Evolutionary conservation across 2,888 invertebrate genomes (phyloP).

Genomic region (Brachylomia viminalis): DNA sequence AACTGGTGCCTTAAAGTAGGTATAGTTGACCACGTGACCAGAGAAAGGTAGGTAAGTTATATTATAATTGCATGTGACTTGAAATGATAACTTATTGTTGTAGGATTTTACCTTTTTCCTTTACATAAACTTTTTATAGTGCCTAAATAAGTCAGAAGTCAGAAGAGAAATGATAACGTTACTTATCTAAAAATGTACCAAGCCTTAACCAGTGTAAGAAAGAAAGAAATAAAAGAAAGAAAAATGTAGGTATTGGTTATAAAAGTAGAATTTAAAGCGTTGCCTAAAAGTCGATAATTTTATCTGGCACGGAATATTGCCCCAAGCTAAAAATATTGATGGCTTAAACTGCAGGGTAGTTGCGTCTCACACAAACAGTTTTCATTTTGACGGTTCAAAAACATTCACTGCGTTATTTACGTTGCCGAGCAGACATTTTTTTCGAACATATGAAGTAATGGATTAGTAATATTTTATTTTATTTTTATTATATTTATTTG

Average conservation of each 20-base stretch:
- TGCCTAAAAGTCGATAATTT: neutral
- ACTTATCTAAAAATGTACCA: neutral
- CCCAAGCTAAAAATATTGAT: constrained; percentile 7
- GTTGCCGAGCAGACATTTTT: too few species aligned
- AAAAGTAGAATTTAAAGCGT: neutral
- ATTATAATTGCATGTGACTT: too few species aligned
- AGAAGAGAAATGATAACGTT: neutral
- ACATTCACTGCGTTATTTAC: too few species aligned
- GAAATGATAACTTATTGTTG: neutral
- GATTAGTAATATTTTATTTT: too few species aligned
- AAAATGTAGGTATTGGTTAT: neutral
- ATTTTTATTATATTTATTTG: too few species aligned
- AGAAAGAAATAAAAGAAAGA: neutral
- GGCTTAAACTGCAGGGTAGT: neutral
- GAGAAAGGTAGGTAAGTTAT: too few species aligned
- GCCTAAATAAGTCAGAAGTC: neutral
- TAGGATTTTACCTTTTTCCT: neutral
- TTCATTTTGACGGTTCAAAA: too few species aligned
- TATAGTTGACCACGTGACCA: constrained; percentile 5
- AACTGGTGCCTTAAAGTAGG: neutral
- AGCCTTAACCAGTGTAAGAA: neutral
- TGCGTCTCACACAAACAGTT: too few species aligned
- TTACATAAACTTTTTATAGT: neutral
- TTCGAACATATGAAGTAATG: too few species aligned
- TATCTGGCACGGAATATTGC: neutral